phyloP scores from a whole-genome alignment of 2,113 vertebrate genomes.

The Tor tambroides region DNA sequence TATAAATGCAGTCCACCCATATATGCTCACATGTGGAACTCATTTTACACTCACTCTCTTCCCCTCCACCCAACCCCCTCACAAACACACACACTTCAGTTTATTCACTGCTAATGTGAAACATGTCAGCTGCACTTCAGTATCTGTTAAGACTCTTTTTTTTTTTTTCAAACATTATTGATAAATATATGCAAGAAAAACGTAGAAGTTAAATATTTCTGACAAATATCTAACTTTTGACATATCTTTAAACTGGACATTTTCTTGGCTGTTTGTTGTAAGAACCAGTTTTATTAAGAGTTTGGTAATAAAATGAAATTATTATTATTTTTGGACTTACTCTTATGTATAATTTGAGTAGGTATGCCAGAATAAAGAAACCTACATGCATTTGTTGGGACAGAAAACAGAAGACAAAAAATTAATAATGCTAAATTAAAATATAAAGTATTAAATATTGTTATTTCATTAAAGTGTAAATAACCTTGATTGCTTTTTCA shows the following conservation, averaged over 20 bases:
- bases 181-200: not conserved
- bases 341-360: not conserved
- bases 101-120: slow-evolving; percentile 28
- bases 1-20: slow-evolving; percentile 29
- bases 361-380: not conserved
- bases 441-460: not conserved
- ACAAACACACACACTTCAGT: slow-evolving; percentile 20
- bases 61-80: not conserved
- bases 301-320: no score
- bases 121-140: slow-evolving; percentile 4
- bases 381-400: no score
- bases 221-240: not conserved
- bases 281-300: slow-evolving; percentile 65
- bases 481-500: no score
- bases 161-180: no score
- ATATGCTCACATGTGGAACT: slow-evolving; percentile 72
- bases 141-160: slow-evolving; percentile 5
- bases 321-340: not conserved
- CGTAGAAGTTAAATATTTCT: no score
- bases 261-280: not conserved
- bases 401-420: no score
- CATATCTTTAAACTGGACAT: not conserved
- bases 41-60: slow-evolving; percentile 64
- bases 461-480: not conserved
- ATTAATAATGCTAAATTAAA: not conserved